Evolutionary conservation across 2,113 vertebrate species (phyloP).

Genomic region (Gnathonemus echidnorhynchus): DNA sequence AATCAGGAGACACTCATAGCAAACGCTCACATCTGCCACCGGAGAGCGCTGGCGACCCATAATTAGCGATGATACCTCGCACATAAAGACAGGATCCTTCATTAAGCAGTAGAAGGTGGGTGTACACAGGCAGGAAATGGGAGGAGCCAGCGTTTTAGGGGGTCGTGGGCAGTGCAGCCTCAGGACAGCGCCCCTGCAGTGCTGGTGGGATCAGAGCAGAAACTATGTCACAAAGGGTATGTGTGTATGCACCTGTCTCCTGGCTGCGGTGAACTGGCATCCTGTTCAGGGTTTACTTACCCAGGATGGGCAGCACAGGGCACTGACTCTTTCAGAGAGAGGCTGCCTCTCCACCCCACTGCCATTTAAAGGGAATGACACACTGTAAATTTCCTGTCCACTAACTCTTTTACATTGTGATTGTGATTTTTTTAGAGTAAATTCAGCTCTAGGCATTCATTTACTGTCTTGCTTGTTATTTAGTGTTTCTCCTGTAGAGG

Average conservation of each 20-base stretch:
- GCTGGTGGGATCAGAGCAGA: not conserved
- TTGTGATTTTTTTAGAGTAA: not conserved
- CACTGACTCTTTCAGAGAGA: too few species aligned
- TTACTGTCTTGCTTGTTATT: not conserved
- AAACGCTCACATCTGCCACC: not conserved
- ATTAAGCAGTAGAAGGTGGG: not conserved
- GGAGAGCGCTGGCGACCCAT: slow-evolving; percentile 4
- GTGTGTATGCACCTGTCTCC: not conserved
- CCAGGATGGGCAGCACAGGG: not conserved
- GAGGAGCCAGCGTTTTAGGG: not conserved
- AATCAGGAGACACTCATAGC: slow-evolving; percentile 49
- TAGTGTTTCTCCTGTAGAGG: not conserved
- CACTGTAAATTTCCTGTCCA: not conserved
- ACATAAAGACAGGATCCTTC: not conserved
- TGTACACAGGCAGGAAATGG: not conserved
- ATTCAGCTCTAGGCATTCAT: not conserved
- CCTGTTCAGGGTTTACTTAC: not conserved
- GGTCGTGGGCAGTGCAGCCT: not conserved
- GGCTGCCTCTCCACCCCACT: not conserved
- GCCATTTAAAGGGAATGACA: not conserved
- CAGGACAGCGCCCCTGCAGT: not conserved
- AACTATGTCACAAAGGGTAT: not conserved
- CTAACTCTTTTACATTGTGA: not conserved
- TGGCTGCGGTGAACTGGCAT: not conserved
- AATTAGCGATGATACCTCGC: slow-evolving; percentile 20